A percentile compares a stretch with the other conserved stretches of the same genome.
phyloP scores from a whole-genome alignment of 2,113 vertebrate genomes.

The Dicrurus megarhynchus region DNA sequence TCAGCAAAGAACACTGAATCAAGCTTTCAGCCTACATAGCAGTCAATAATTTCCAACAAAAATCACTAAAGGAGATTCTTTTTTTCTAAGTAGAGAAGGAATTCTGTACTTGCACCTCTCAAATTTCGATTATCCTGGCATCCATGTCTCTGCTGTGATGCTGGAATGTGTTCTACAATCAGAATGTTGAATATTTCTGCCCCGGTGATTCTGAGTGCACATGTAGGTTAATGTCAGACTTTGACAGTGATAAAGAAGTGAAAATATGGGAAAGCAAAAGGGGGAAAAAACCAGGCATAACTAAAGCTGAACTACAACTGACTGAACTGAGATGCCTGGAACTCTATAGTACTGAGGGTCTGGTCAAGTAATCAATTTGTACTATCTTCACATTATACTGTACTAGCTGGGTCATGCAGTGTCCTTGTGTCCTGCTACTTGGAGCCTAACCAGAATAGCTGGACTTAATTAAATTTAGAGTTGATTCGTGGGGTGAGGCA shows the following conservation, averaged over 20 bases:
- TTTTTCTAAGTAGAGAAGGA: neutral
- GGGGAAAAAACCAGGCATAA: neutral
- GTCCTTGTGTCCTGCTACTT: neutral
- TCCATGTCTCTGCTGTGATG: neutral
- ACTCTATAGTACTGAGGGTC: neutral
- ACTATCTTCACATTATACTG: neutral
- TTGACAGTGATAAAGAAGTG: neutral
- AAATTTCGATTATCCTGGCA: neutral
- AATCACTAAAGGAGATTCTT: neutral
- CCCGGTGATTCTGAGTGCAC: neutral
- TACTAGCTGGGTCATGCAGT: neutral
- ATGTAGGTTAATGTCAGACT: neutral
- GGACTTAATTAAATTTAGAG: neutral
- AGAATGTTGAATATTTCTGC: neutral
- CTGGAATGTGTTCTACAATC: neutral
- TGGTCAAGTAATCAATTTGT: neutral
- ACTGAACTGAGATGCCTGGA: neutral
- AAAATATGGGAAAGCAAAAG: neutral
- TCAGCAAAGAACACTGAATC: conserved; percentile 26
- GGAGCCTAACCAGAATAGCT: neutral
- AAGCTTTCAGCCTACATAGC: conserved; percentile 21
- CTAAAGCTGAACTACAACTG: neutral
- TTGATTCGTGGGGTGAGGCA: neutral
- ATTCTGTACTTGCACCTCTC: neutral
- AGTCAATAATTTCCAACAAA: conserved; percentile 43